These are phyloP conservation scores for Aphelinus certus DNA, from an alignment of 1,140 invertebrate genomes.

Conservation along the genomic window DNA sequence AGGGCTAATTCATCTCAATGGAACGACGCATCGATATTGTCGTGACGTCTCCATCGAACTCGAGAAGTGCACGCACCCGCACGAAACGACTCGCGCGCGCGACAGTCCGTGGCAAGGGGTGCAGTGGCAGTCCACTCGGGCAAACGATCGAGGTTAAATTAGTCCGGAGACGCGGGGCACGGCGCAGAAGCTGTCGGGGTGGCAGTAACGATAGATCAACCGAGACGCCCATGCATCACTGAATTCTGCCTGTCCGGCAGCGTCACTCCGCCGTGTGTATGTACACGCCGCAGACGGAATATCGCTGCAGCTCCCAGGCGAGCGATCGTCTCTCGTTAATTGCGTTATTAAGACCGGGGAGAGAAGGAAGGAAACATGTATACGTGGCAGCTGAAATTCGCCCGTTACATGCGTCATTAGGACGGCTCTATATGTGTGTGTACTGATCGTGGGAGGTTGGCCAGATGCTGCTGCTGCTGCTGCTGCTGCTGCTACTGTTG, in stretches of 20 bases:
- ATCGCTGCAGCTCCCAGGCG: slow-evolving; percentile 16
- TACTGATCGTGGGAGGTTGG: no score
- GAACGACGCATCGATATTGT: no score
- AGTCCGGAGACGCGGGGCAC: slow-evolving; percentile 11
- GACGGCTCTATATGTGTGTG: slow-evolving; percentile 2
- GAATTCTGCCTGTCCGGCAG: slow-evolving; percentile 25
- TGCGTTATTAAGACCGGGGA: slow-evolving; percentile 53
- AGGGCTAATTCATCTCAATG: no score
- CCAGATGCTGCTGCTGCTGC: no score
- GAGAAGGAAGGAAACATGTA: slow-evolving; percentile 18
- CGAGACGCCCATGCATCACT: slow-evolving; percentile 31
- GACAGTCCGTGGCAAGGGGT: background rate
- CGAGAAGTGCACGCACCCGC: slow-evolving; percentile 4
- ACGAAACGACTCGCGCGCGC: background rate
- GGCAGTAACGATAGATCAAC: slow-evolving; percentile 38
- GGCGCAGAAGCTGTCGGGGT: background rate
- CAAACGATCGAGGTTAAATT: slow-evolving; percentile 34
- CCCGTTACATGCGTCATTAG: slow-evolving; percentile 59
- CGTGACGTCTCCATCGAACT: background rate
- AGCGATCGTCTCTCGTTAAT: slow-evolving; percentile 55
- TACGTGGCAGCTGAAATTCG: slow-evolving; percentile 29
- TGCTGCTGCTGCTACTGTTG: no score
- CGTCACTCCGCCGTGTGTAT: background rate
- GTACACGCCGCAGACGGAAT: no score
- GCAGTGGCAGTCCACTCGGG: background rate